Evolutionary conservation across 2,113 vertebrate genomes (phyloP), one percentile per base, ranked within the genome.

Genomic region (Cyprinus carpio): DNA sequence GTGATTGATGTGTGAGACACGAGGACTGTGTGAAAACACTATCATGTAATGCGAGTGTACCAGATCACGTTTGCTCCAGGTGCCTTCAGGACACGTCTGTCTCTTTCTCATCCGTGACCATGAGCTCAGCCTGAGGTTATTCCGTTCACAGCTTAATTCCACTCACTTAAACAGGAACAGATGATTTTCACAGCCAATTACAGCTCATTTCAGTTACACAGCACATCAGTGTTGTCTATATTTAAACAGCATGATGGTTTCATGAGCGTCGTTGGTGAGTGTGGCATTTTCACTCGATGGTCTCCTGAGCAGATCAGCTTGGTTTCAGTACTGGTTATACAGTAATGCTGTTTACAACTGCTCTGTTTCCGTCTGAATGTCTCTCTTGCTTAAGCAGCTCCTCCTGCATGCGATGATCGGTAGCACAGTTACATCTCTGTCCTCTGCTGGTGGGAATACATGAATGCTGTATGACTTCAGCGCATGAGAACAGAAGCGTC

Each of bases 11-110:
- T n/a, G 18, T 78, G 75, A 62, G 64, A 78, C 74, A 67, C 12
- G 13, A 54, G 25, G 75, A 49, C 76, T 72, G 84, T 80, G 84
- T 69, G 84, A 85, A 85, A 67, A 72, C 51, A 62, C 51, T 9
- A 8, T 60, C 56, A 6, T 60, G 84, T 29, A 85, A 85, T 60
- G 34, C 8, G 29, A 85, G 40, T 16, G 25, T 64, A 34, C 23
- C 40, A 8, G 74, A 56, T 84, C 43, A 56, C 31, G 56, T 78
- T 54, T 23, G 31, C 37, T 85, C 83, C 65, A 54, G 27, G 75
- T 31, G 74, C 75, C 37, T 75, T 77, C 40, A 40, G 40, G 40
- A 43, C 9, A 10, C 40, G 2, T 43, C 15, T 40, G 27, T 71
- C 16, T 83, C 49, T 23, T 54, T 85, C 83, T 11, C 31, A 81